Base-by-base conservation (phyloP, 2,797 vertebrate genomes). In the Gila robusta region DNA sequence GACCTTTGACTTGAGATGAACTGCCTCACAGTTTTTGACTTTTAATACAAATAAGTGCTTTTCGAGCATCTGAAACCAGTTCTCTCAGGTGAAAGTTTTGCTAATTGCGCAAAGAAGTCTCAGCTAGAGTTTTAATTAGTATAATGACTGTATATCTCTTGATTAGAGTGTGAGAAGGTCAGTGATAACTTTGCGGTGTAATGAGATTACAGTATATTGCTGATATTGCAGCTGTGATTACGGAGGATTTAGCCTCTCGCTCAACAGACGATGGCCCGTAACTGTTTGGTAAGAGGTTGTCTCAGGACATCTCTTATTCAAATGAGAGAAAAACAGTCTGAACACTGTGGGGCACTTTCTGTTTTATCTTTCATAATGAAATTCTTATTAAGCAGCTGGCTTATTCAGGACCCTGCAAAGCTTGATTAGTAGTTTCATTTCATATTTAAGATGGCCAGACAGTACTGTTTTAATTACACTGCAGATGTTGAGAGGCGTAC, bases 31-130 rank as follows among this genome's bases (percentile, higher is more conserved):
- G 92, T 72, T 92, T 94, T 94, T 91, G 91, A 89, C 89, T 89
- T 94, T 93, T 95, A 95, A 95, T 95, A 94, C 91, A 90, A 93
- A 94, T 94, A 94, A 95, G 94, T 94, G 94, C 93, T 92, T 88
- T 91, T 93, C 90, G 89, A 89, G 59, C 73, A 49, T 41, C 39
- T 72, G 64, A 82, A 86, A 26, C 1, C 84, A 19, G 76, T 32
- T 83, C 81, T 77, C 73, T 66, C 69, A 88, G 87, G 86, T 90
- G 66, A 78, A 85, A 85, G 59, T 73, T 84, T 88, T 70, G 17
- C 44, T 83, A 89, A 88, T 86, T 89, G 67, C 2, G 5, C 37
- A 62, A 89, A 85, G 70, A n/a, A 86, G 64, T 71, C 70, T 28
- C 49, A 86, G 78, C 79, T 66, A 71, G 62, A 32, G 77, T 72